Percentiles rank a stretch among this genome's conserved stretches.
Conservation (phyloP, 2,888 invertebrate genomes). For the Ptilodon capucinus region DNA sequence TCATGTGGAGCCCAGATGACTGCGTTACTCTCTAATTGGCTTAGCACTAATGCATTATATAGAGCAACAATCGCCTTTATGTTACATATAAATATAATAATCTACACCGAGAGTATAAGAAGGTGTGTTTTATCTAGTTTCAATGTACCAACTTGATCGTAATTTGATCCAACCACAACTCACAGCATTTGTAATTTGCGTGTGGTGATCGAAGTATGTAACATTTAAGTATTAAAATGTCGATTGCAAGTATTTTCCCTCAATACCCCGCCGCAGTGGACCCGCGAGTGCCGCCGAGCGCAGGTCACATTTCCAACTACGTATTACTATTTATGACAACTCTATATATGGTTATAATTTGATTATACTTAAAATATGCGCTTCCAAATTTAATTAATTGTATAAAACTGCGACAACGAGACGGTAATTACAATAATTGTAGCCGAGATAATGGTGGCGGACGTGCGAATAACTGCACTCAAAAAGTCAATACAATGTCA, state of each 20-base stretch:
- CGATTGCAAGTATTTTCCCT: not conserved
- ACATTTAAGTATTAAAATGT: no score
- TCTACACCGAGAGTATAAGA: no score
- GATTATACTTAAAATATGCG: not conserved
- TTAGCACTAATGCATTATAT: no score
- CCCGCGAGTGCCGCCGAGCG: not conserved
- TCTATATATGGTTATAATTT: not conserved
- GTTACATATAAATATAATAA: no score
- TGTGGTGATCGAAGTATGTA: no score
- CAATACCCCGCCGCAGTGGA: not conserved
- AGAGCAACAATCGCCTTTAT: no score
- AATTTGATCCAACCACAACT: no score
- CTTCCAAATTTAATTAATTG: not conserved
- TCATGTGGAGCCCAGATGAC: no score
- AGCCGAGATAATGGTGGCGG: not conserved
- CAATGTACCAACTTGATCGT: no score
- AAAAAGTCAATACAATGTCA: not conserved
- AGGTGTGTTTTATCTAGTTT: no score
- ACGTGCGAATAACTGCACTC: not conserved
- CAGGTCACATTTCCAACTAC: not conserved
- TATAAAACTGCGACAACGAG: not conserved
- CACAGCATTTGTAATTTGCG: no score
- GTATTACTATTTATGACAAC: not conserved
- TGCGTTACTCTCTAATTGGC: no score
- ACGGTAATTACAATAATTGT: not conserved